Base-by-base conservation (phyloP, 2,888 invertebrate genomes). In the Hydriomena furcata region DNA sequence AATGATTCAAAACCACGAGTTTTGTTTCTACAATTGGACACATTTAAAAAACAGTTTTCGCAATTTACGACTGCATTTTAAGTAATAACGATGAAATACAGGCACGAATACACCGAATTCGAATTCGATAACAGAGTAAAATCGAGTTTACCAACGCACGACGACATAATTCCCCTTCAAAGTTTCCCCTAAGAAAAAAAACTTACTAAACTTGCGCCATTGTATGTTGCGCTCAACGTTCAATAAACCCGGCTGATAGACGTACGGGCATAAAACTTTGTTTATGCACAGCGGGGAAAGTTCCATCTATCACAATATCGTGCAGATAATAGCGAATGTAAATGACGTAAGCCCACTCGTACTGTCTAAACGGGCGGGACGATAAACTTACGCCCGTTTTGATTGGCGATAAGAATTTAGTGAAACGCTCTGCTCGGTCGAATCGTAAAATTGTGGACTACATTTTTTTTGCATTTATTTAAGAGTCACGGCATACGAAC, bases 381-480 rank as follows among this genome's bases (percentile, higher is more conserved):
- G 45, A 63, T 68, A 70, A 72, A 70, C 53, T 63, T 65, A 61
- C 68, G 56, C 67, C 59, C 56, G 41, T 53, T 52, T 47, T 61
- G 61, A 65, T 61, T 55, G 58, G 35, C 56, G 70, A 73, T 72
- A 69, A 71, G 59, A 58, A 62, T 63, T 68, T 65, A 63, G 64
- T 63, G 63, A 65, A 70, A 68, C 63, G 66, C 65, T 61, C 31
- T 55, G 55, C 25, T 47, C 54, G 57, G 61, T 61, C 53, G 54
- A 49, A 52, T 55, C 63, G 57, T 69, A 66, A 65, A 65, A 58
- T 12, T 4, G 17, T 13, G 17, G 34, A 52, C 32, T 50, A 57
- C 27, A 44, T 57, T 56, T 61, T 59, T 60, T 45, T 44, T 28
- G 44, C 45, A 40, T 51, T 35, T 45, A 2, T 45, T 25, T 30